Percentiles rank a stretch among this genome's conserved stretches.
These are phyloP conservation scores for Dipus sagitta DNA, from an alignment of 2,797 vertebrate genomes.

Conservation along the genomic window DNA sequence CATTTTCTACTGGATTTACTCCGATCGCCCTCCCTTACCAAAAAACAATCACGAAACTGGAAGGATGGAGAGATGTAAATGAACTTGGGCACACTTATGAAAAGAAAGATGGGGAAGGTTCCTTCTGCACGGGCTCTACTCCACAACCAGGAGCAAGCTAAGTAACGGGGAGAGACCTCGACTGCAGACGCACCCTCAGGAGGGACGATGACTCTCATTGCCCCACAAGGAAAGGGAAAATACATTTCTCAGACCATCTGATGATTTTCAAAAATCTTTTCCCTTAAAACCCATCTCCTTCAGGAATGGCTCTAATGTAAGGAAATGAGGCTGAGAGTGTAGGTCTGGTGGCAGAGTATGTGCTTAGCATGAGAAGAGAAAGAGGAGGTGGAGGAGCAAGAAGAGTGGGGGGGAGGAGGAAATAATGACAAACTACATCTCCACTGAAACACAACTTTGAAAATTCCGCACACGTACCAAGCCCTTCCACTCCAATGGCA, in stretches of 20 bases:
- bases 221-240: slow-evolving; percentile 50
- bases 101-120: not conserved
- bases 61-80: not conserved
- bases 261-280: slow-evolving; percentile 26
- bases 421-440: not conserved
- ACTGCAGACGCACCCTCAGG: not conserved
- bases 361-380: not conserved
- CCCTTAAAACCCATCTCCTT: slow-evolving; percentile 28
- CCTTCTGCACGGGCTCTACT: not conserved
- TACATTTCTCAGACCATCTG: slow-evolving; percentile 30
- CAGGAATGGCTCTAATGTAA: slow-evolving; percentile 20
- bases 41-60: not conserved
- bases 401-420: not conserved
- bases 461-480: not conserved
- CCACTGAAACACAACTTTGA: not conserved
- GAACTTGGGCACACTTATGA: not conserved
- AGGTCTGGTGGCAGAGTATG: not conserved
- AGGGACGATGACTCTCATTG: slow-evolving; percentile 21
- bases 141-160: not conserved
- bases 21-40: not conserved
- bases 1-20: not conserved
- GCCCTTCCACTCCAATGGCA: not conserved
- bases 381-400: not conserved
- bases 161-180: slow-evolving; percentile 26
- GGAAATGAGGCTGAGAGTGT: too few species aligned